phyloP scores from a whole-genome alignment of 2,113 vertebrate genomes.

The Myocastor coypus region DNA sequence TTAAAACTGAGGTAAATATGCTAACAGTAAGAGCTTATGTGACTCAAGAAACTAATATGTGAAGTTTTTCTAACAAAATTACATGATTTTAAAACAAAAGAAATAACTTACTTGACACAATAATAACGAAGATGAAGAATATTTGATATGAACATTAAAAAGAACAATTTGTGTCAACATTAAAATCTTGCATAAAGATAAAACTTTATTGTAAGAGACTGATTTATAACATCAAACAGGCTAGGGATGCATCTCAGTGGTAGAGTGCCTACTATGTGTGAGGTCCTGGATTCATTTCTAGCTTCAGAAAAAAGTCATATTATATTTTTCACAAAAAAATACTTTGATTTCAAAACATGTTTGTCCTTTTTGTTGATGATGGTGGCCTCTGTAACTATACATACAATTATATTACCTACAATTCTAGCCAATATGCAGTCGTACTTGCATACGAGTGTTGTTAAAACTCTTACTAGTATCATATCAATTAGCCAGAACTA shows the following conservation, averaged over 20 bases:
- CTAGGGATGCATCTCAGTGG: neutral
- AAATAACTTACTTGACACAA: neutral
- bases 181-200: neutral
- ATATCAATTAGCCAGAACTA: neutral
- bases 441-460: neutral
- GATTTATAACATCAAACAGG: neutral
- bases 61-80: neutral
- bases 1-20: neutral
- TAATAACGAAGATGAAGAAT: neutral
- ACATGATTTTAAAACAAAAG: slow-evolving; percentile 7
- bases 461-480: neutral
- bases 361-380: neutral
- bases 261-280: neutral
- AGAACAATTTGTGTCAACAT: neutral
- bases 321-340: neutral
- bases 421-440: neutral
- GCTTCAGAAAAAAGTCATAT: neutral
- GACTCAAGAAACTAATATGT: neutral
- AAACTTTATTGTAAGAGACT: slow-evolving; percentile 15
- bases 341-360: neutral
- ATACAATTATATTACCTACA: too few relatives aligned
- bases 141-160: neutral
- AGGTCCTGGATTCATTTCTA: neutral
- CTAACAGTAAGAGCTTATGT: neutral
- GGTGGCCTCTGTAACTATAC: neutral